Evolutionary conservation across 2,888 invertebrate genomes (phyloP), one percentile per base, ranked within the genome.

Genomic region (Phengaris arion): DNA sequence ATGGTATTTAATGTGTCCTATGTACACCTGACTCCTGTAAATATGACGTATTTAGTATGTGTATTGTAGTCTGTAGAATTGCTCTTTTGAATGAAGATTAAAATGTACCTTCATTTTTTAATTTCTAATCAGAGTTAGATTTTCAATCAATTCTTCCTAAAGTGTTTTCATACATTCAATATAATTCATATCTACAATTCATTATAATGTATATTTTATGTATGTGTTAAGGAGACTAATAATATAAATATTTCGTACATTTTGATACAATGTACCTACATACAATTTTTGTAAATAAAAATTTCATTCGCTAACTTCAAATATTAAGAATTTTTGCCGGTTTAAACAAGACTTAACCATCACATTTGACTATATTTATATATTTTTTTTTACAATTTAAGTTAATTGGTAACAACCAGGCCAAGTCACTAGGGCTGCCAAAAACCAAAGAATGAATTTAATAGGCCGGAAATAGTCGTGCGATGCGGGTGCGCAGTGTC

Each of bases 11-110:
- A 35, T 35, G 72, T 72, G 72, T 72, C 72, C 1, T 12, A 54
- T 13, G 72, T 72, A 72, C 72, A 72, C 72, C 72, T 54, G 72
- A 72, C 72, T 45, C 52, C 52, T 72, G 72, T 72, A 72, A 54
- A 72, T 72, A 72, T 70, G 2, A 35, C 35, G 64, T 64, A 72
- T 72, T 72, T 52, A 35, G 51, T 54, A 54, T 72, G 35, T 54
- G 51, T 70, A 52, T 22, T 51, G 52, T 68, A 45, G 45, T 68
- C 13, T 68, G 45, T 52, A 72, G 35, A 72, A 72, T 72, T 72
- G 12, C 22, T 35, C 35, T 54, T 54, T 72, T 22, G 51, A 13
- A 35, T 52, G 52, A 35, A 35, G 46, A 72, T 51, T 52, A 9
- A 15, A 22, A 13, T 72, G 52, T 54, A 35, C 35, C 64, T 35